These are phyloP conservation scores for Nibea coibor DNA, from an alignment of 2,113 vertebrate genomes.

Conservation along the genomic window DNA sequence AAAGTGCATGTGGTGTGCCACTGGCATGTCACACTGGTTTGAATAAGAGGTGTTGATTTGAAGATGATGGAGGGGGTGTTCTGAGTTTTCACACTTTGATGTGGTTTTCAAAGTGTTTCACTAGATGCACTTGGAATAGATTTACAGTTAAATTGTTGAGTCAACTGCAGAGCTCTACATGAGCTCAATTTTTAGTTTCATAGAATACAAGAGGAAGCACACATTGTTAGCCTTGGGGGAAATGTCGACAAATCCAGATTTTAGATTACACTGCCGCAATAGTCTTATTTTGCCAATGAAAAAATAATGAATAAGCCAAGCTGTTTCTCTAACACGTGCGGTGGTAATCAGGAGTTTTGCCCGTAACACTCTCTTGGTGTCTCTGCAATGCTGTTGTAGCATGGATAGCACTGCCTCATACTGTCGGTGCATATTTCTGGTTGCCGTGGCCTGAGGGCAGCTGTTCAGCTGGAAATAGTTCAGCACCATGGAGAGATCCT, in stretches of 20 bases:
- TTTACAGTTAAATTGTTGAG: background rate
- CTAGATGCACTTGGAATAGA: background rate
- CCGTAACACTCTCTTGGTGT: background rate
- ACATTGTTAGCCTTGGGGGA: background rate
- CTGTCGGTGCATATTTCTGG: constrained; percentile 56
- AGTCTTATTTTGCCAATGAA: background rate
- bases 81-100: background rate
- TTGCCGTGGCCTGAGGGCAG: constrained; percentile 66
- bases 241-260: background rate
- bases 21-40: background rate
- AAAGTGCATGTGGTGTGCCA: background rate
- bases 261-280: background rate
- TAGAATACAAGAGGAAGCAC: background rate
- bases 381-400: constrained; percentile 2
- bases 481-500: constrained; percentile 76
- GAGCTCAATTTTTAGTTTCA: background rate
- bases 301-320: background rate
- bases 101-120: background rate
- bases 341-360: background rate
- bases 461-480: constrained; percentile 74
- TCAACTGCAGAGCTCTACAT: background rate
- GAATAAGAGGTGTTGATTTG: background rate
- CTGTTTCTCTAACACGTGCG: constrained; percentile 5
- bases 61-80: background rate
- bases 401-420: constrained; percentile 5